phyloP scores from a whole-genome alignment of 1,140 invertebrate species.

The Yoshiicerus persimilis region DNA sequence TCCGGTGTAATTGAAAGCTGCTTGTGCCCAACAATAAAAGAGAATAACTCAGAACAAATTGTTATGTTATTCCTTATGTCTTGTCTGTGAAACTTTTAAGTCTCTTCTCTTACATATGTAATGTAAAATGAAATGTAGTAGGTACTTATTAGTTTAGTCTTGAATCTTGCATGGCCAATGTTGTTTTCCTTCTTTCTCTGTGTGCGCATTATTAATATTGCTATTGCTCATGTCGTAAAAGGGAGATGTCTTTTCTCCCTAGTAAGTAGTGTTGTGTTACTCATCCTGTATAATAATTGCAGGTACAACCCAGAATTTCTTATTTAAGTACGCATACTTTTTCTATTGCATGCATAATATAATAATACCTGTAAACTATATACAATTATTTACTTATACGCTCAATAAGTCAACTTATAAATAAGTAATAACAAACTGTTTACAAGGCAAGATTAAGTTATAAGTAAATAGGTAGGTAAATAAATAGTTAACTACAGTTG shows the following conservation, averaged over 20 bases:
- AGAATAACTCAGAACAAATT: conserved; percentile 41
- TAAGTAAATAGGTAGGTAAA: not conserved
- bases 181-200: conserved; percentile 11
- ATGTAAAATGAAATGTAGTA: not conserved
- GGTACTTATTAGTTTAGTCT: not conserved
- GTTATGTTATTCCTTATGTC: conserved; percentile 34
- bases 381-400: not conserved
- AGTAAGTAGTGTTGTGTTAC: too few relatives aligned
- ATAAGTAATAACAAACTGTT: not conserved
- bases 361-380: not conserved
- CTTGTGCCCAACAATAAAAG: conserved; percentile 36
- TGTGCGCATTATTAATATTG: not conserved
- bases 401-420: not conserved
- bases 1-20: conserved; percentile 34
- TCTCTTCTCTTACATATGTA: not conserved
- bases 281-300: too few relatives aligned
- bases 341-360: too few relatives aligned
- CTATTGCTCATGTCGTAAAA: conserved; percentile 5
- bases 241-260: not conserved
- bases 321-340: too few relatives aligned
- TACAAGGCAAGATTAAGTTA: not conserved
- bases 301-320: too few relatives aligned
- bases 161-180: not conserved
- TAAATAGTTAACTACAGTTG: not conserved
- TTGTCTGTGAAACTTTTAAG: not conserved